Percentiles rank a stretch among this genome's conserved stretches.
Evolutionary conservation across 2,797 vertebrate genomes (phyloP).

Genomic region (Parambassis ranga): DNA sequence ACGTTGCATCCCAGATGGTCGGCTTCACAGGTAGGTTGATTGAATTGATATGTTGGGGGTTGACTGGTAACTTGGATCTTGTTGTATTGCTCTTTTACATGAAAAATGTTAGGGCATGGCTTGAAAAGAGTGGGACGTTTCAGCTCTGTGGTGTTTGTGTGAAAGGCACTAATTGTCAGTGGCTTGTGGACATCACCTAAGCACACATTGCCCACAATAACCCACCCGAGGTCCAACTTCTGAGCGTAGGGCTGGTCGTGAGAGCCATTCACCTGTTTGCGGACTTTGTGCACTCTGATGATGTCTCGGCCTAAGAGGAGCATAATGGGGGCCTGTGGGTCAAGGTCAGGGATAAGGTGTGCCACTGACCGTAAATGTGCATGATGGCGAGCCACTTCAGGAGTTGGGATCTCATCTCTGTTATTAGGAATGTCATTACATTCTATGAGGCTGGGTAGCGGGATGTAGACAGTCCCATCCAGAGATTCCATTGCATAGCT

Average conservation of each 20-base stretch:
- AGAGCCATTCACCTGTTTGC: not conserved
- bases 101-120: slow-evolving; percentile 17
- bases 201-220: slow-evolving; percentile 7
- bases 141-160: not conserved
- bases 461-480: not conserved
- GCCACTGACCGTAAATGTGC: not conserved
- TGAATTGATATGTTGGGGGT: not conserved
- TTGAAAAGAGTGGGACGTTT: not conserved
- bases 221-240: slow-evolving; percentile 15
- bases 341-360: not conserved
- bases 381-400: not conserved
- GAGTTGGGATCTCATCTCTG: slow-evolving; percentile 19
- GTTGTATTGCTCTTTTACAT: slow-evolving; percentile 2
- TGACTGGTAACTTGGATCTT: too few relatives aligned
- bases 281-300: not conserved
- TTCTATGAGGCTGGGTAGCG: slow-evolving; percentile 1
- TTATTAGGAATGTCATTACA: slow-evolving; percentile 34
- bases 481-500: not conserved
- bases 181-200: not conserved
- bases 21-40: too few relatives aligned
- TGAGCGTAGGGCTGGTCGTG: slow-evolving; percentile 16
- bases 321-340: not conserved
- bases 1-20: not conserved
- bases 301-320: slow-evolving; percentile 23
- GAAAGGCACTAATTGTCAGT: not conserved